These are phyloP conservation scores for Lepidonotus clava DNA, from an alignment of 2,888 invertebrate genomes.

Conservation along the genomic window DNA sequence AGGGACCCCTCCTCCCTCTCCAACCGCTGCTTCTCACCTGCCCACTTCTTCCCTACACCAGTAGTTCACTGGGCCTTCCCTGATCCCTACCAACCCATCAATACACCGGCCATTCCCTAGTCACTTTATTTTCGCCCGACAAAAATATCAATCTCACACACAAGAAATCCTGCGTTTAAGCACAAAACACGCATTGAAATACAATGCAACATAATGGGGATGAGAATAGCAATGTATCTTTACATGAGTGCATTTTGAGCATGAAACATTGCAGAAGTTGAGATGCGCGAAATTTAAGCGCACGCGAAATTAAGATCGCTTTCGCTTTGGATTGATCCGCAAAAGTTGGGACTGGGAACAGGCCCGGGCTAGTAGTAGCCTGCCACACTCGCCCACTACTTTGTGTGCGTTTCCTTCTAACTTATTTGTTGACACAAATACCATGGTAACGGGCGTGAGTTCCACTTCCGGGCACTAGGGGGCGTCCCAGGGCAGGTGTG, in stretches of 20 bases:
- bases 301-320: neutral
- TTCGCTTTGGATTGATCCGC: neutral
- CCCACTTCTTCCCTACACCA: too few species aligned
- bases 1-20: neutral
- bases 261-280: too few species aligned
- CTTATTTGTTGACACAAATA: neutral
- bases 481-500: too few species aligned
- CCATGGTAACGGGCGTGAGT: neutral
- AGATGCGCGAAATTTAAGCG: neutral
- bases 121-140: slow-evolving; percentile 1
- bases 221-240: too few species aligned
- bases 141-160: too few species aligned
- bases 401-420: neutral
- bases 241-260: too few species aligned
- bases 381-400: neutral
- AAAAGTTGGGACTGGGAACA: neutral
- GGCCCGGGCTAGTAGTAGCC: neutral
- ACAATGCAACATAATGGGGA: too few species aligned
- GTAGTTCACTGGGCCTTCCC: slow-evolving; percentile 4
- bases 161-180: too few species aligned
- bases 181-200: too few species aligned
- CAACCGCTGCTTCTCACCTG: neutral
- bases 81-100: neutral
- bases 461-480: neutral
- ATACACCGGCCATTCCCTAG: neutral